A percentile compares a stretch with the other conserved stretches of the same genome.
phyloP scores from a whole-genome alignment of 2,113 vertebrate species.

The Hemibagrus wyckioides region DNA sequence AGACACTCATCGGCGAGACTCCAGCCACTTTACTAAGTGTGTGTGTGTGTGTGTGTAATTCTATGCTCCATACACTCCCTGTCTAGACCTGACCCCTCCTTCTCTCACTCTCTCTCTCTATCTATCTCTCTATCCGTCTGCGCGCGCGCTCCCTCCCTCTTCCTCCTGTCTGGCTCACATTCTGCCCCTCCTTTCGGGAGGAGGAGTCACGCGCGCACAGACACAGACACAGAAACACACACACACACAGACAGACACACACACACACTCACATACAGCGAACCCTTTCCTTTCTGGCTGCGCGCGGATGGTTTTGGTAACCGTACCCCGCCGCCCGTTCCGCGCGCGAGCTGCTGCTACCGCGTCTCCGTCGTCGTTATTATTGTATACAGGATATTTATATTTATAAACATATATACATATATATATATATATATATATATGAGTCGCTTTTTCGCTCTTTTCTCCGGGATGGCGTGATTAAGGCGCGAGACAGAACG shows the following conservation, averaged over 20 bases:
- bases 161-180: conserved; percentile 29
- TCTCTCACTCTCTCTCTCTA: not conserved
- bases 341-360: not conserved
- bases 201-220: not conserved
- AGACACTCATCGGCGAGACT: conserved; percentile 9
- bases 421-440: not conserved
- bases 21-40: not conserved
- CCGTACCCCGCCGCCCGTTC: not conserved
- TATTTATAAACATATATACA: not conserved
- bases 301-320: conserved; percentile 9
- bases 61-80: conserved; percentile 19
- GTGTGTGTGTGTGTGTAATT: conserved; percentile 14
- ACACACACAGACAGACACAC: not conserved
- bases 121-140: conserved; percentile 32
- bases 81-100: conserved; percentile 31
- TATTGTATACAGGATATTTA: not conserved
- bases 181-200: conserved; percentile 31
- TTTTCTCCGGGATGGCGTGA: conserved; percentile 16
- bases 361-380: not conserved
- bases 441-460: not conserved
- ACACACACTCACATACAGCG: not conserved
- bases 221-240: conserved; percentile 6
- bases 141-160: conserved; percentile 2
- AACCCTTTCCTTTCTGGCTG: conserved; percentile 22
- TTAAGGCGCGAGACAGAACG: not conserved